A percentile compares a stretch with the other conserved stretches of the same genome.
Evolutionary conservation across 2,888 invertebrate genomes (phyloP).

Genomic region (Scaptomyza reducta): DNA sequence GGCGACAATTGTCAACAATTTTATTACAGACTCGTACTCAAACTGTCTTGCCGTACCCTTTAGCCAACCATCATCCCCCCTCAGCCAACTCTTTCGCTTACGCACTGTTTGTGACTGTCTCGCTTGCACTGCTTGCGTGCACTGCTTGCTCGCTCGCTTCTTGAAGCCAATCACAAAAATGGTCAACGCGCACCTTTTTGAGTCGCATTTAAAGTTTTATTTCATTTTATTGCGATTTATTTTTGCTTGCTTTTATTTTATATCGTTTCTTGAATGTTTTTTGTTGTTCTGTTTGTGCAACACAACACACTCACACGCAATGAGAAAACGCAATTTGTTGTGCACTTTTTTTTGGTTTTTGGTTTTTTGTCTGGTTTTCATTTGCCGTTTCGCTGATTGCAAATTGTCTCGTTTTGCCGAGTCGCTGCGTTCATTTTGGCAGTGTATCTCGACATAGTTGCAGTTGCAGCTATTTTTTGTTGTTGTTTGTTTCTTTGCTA

Average conservation of each 20-base stretch:
- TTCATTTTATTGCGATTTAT: slow-evolving; percentile 62
- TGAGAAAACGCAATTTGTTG: slow-evolving; percentile 76
- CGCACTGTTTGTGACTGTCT: slow-evolving; percentile 9
- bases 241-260: slow-evolving; percentile 15
- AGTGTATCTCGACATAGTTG: slow-evolving; percentile 54
- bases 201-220: slow-evolving; percentile 69
- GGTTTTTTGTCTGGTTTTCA: slow-evolving; percentile 55
- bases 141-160: slow-evolving; percentile 18
- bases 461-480: slow-evolving; percentile 35
- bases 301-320: slow-evolving; percentile 50
- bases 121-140: too few species aligned
- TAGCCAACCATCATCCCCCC: neutral
- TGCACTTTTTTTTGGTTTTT: slow-evolving; percentile 56
- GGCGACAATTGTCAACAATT: slow-evolving; percentile 80
- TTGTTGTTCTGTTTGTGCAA: slow-evolving; percentile 43
- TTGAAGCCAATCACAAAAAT: slow-evolving; percentile 78
- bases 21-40: slow-evolving; percentile 58
- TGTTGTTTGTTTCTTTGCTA: slow-evolving; percentile 30
- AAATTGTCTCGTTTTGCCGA: slow-evolving; percentile 72
- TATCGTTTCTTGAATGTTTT: slow-evolving; percentile 32
- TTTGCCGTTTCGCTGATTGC: slow-evolving; percentile 75
- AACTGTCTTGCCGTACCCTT: neutral
- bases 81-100: slow-evolving; percentile 2
- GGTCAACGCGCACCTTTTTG: slow-evolving; percentile 70
- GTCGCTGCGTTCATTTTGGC: slow-evolving; percentile 66